A percentile compares a stretch with the other conserved stretches of the same genome.
Conservation (phyloP, 1,140 invertebrate genomes). For the Microplitis demolitor region DNA sequence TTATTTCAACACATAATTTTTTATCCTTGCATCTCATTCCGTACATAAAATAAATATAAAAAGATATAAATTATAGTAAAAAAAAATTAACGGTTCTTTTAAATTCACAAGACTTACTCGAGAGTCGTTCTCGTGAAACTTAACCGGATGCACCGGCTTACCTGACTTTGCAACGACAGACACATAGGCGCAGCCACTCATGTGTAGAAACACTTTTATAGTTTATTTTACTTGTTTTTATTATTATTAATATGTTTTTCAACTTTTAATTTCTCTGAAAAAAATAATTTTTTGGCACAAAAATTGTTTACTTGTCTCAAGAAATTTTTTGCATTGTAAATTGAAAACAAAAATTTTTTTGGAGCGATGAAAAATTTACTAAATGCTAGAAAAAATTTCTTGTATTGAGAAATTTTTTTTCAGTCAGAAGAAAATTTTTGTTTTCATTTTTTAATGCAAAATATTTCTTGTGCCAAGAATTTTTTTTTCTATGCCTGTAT, state of each 20-base stretch:
- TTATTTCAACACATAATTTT: not conserved
- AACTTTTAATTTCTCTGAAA: not conserved
- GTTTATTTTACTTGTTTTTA: not conserved
- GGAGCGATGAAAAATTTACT: too few species aligned
- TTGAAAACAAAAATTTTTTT: too few species aligned
- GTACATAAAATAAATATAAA: conserved; percentile 26
- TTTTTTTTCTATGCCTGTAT: too few species aligned
- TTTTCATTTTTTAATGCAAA: too few species aligned
- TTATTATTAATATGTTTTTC: not conserved
- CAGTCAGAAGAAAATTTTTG: too few species aligned
- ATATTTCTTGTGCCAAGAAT: too few species aligned
- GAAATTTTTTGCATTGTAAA: too few species aligned
- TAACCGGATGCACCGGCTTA: conserved; percentile 45
- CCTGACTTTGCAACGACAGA: conserved; percentile 42
- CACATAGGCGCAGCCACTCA: conserved; percentile 41
- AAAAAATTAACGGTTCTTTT: conserved; percentile 39
- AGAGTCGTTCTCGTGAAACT: conserved; percentile 45
- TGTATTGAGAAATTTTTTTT: too few species aligned
- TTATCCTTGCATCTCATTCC: not conserved
- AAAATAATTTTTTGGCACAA: too few species aligned
- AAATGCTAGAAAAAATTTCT: too few species aligned
- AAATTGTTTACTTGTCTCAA: too few species aligned
- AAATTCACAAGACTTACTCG: conserved; percentile 41
- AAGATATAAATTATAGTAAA: not conserved
- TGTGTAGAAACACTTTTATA: conserved; percentile 13